Percentiles rank a stretch among this genome's conserved stretches.
These are phyloP conservation scores for Ceuthmochares aereus DNA, from an alignment of 2,113 vertebrate genomes.

Conservation along the genomic window DNA sequence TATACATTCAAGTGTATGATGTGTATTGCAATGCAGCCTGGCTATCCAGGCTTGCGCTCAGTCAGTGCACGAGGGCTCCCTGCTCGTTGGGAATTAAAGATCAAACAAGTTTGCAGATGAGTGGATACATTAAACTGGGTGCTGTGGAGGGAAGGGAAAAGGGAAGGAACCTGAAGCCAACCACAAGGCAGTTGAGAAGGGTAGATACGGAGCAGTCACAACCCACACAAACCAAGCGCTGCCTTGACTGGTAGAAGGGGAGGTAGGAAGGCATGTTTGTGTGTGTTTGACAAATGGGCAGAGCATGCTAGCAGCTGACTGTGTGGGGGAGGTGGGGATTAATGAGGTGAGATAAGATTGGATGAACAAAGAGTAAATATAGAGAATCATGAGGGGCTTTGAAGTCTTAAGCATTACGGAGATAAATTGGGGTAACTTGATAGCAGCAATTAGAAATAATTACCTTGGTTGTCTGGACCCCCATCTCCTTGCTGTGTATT, in stretches of 20 bases:
- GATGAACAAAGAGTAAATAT: neutral
- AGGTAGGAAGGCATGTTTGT: neutral
- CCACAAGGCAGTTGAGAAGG: neutral
- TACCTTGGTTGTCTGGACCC: neutral
- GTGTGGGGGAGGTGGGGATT: neutral
- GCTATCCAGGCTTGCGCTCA: rapidly evolving
- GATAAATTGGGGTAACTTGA: neutral
- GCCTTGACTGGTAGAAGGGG: neutral
- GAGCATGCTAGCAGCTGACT: neutral
- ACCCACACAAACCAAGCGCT: rapidly evolving
- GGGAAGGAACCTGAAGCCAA: neutral
- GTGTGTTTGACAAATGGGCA: neutral
- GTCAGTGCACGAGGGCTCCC: neutral
- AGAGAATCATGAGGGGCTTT: neutral
- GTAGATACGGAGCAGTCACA: rapidly evolving
- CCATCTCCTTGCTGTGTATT: neutral
- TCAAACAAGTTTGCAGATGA: neutral
- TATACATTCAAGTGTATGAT: rapidly evolving
- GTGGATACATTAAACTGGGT: neutral
- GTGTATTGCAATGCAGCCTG: neutral
- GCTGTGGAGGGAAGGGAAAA: neutral
- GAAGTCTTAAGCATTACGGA: neutral
- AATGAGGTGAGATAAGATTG: neutral
- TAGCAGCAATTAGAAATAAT: neutral
- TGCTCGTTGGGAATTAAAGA: neutral